These are phyloP conservation scores for Pterostichus madidus DNA, from an alignment of 2,888 invertebrate genomes.

Conservation along the genomic window DNA sequence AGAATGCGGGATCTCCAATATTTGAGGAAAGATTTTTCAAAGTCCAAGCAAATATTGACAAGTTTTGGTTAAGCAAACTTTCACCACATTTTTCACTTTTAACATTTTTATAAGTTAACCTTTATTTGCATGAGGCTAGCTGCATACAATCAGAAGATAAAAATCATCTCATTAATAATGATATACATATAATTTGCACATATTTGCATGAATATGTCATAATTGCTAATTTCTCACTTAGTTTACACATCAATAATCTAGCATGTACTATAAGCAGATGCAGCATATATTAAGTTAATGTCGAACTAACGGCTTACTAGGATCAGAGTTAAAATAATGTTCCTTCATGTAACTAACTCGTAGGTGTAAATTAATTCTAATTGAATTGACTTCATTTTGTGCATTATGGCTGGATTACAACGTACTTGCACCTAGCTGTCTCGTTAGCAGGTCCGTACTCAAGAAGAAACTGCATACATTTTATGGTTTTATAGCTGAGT, in stretches of 20 bases:
- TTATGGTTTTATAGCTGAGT: too few species aligned
- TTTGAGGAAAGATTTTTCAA: constrained; percentile 32
- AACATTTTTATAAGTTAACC: too few species aligned
- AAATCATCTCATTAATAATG: background rate
- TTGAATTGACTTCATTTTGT: background rate
- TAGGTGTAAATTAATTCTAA: background rate
- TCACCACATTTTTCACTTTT: constrained; percentile 14
- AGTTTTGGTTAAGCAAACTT: background rate
- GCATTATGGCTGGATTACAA: background rate
- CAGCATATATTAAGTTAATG: background rate
- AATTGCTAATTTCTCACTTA: background rate
- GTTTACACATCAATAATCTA: background rate
- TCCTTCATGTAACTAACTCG: background rate
- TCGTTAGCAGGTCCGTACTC: too few species aligned
- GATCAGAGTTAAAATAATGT: background rate
- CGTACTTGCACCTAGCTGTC: background rate
- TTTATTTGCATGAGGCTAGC: too few species aligned
- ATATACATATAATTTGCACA: constrained; percentile 6
- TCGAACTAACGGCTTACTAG: too few species aligned
- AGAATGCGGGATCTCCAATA: background rate
- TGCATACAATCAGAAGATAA: background rate
- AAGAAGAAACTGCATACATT: too few species aligned
- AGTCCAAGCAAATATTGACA: constrained; percentile 21
- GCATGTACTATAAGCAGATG: constrained; percentile 4
- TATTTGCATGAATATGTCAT: constrained; percentile 11